Percentiles rank a stretch among this genome's conserved stretches.
phyloP scores from a whole-genome alignment of 2,113 vertebrate species.

The Amblyornis subalaris region DNA sequence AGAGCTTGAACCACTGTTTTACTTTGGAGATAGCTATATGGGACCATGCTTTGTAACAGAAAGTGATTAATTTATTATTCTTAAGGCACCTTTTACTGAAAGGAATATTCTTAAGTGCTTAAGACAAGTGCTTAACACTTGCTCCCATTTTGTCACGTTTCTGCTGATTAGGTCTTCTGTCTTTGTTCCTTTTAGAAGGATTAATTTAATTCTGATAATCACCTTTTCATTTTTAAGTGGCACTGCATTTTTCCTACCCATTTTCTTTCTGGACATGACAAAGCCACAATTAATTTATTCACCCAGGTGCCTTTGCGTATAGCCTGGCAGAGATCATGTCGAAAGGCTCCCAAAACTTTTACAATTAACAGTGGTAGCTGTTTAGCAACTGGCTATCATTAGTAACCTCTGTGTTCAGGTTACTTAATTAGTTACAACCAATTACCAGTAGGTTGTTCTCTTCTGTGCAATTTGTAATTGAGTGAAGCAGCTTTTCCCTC shows the following conservation, averaged over 20 bases:
- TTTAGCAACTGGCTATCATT: conserved; percentile 12
- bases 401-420: not conserved
- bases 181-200: not conserved
- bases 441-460: not conserved
- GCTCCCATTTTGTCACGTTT: not conserved
- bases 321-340: not conserved
- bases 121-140: not conserved
- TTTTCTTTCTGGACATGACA: not conserved
- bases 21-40: not conserved
- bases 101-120: not conserved
- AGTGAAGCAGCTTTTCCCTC: not conserved
- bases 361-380: not conserved
- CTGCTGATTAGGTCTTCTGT: not conserved
- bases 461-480: not conserved
- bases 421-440: conserved; percentile 23
- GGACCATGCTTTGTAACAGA: not conserved
- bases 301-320: not conserved
- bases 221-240: not conserved
- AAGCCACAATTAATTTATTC: conserved; percentile 15
- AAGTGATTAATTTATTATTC: not conserved
- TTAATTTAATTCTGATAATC: not conserved
- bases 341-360: conserved; percentile 36
- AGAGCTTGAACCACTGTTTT: not conserved
- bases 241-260: not conserved
- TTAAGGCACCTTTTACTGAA: not conserved